phyloP scores from a whole-genome alignment of 2,888 invertebrate species.

The Agonopterix subpropinquella region DNA sequence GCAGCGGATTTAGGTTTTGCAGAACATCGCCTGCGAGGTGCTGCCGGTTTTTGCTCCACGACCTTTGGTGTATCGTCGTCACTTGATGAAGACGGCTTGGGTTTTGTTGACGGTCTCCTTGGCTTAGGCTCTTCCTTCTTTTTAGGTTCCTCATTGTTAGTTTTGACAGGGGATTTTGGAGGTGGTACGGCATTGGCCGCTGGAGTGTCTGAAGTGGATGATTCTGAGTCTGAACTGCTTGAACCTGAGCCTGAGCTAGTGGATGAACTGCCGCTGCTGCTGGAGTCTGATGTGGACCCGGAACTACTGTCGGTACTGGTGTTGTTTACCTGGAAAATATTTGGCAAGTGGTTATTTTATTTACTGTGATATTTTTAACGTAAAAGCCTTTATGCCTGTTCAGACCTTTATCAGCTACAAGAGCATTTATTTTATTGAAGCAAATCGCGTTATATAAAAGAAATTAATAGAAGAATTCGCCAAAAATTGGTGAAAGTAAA shows the following conservation, averaged over 20 bases:
- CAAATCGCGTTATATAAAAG: neutral
- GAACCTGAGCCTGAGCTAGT: slow-evolving; percentile 82
- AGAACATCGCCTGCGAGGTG: slow-evolving; percentile 67
- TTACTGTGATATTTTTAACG: too few relatives aligned
- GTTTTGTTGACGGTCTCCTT: slow-evolving; percentile 44
- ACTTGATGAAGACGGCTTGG: slow-evolving; percentile 73
- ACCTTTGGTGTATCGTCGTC: slow-evolving; percentile 75
- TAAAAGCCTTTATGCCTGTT: too few relatives aligned
- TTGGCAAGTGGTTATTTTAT: neutral
- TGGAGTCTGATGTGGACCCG: slow-evolving; percentile 81
- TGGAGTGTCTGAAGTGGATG: slow-evolving; percentile 71
- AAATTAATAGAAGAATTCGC: neutral
- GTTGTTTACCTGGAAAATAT: slow-evolving; percentile 52
- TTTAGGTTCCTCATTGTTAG: slow-evolving; percentile 45
- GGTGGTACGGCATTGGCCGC: slow-evolving; percentile 25
- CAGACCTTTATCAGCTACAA: too few relatives aligned
- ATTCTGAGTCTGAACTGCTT: slow-evolving; percentile 82
- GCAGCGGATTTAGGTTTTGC: slow-evolving; percentile 79
- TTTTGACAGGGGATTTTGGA: slow-evolving; percentile 54
- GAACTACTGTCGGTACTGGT: slow-evolving; percentile 79
- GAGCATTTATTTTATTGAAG: neutral
- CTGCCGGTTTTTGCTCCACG: slow-evolving; percentile 45
- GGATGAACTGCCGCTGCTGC: slow-evolving; percentile 80
- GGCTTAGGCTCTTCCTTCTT: slow-evolving; percentile 41
- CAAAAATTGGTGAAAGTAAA: neutral